Conservation (phyloP, 2,888 invertebrate genomes). For the Plebejus anna region DNA sequence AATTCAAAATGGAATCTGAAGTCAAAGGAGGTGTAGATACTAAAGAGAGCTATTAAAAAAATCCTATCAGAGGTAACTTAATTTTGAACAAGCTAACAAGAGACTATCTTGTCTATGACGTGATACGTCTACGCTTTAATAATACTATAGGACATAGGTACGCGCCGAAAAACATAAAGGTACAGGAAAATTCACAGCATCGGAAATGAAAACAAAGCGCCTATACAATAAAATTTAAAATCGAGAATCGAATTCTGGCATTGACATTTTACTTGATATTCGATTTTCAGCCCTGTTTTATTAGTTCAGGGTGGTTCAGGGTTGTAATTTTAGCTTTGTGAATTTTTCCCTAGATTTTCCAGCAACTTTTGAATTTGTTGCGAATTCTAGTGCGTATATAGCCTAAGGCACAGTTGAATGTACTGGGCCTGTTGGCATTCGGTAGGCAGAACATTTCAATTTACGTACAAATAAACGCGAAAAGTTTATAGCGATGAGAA, state of each 20-base stretch:
- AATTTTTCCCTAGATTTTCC: neutral
- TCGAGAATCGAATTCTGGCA: neutral
- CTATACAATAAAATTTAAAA: neutral
- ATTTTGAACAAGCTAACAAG: too few relatives aligned
- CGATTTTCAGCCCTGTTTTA: neutral
- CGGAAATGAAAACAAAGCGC: neutral
- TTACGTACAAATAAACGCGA: neutral
- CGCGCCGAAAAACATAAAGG: too few relatives aligned
- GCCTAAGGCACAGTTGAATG: neutral
- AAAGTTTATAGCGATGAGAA: neutral
- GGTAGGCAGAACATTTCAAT: neutral
- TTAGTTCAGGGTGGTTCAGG: neutral
- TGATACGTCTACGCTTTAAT: too few relatives aligned
- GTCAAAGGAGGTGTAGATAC: too few relatives aligned
- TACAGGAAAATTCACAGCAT: too few relatives aligned
- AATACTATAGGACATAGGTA: too few relatives aligned
- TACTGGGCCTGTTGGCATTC: neutral
- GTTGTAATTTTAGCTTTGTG: neutral
- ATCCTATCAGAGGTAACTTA: too few relatives aligned
- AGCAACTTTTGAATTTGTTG: neutral
- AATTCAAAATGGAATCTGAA: too few relatives aligned
- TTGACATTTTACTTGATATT: neutral
- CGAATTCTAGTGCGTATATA: neutral
- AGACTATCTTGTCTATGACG: too few relatives aligned
- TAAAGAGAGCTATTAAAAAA: too few relatives aligned